A percentile compares a stretch with the other conserved stretches of the same genome.
These are phyloP conservation scores for Sigmodon hispidus DNA, from an alignment of 2,113 vertebrate genomes.

Conservation along the genomic window DNA sequence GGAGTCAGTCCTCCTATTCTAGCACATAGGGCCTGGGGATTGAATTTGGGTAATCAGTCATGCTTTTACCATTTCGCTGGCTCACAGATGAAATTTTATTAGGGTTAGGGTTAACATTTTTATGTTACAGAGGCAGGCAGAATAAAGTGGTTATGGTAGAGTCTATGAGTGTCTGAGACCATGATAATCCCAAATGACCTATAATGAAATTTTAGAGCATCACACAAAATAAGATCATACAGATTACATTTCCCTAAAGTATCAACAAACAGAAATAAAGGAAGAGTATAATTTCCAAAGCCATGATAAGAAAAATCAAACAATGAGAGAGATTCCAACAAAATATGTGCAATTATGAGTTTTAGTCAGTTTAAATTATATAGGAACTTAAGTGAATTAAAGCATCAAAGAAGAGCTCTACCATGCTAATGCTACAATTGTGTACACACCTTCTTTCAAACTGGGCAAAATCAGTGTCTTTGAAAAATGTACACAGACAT, in stretches of 20 bases:
- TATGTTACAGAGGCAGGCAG: neutral
- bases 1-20: neutral
- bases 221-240: neutral
- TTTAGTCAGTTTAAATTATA: too few relatives aligned
- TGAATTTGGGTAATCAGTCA: neutral
- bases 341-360: too few relatives aligned
- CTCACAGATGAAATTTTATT: neutral
- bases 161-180: neutral
- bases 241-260: neutral
- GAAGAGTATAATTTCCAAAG: neutral
- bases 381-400: too few relatives aligned
- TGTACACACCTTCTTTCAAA: too few relatives aligned
- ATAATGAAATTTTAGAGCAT: neutral
- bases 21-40: too few relatives aligned
- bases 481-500: too few relatives aligned
- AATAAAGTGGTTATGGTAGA: neutral
- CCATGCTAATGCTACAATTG: too few relatives aligned
- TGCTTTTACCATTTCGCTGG: neutral
- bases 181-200: neutral
- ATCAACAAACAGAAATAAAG: neutral
- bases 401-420: too few relatives aligned
- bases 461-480: too few relatives aligned
- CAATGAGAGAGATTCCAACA: too few relatives aligned
- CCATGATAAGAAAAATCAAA: too few relatives aligned
- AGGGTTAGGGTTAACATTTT: too few relatives aligned